Base-by-base conservation (phyloP, 2,113 vertebrate species). In the Limanda limanda region DNA sequence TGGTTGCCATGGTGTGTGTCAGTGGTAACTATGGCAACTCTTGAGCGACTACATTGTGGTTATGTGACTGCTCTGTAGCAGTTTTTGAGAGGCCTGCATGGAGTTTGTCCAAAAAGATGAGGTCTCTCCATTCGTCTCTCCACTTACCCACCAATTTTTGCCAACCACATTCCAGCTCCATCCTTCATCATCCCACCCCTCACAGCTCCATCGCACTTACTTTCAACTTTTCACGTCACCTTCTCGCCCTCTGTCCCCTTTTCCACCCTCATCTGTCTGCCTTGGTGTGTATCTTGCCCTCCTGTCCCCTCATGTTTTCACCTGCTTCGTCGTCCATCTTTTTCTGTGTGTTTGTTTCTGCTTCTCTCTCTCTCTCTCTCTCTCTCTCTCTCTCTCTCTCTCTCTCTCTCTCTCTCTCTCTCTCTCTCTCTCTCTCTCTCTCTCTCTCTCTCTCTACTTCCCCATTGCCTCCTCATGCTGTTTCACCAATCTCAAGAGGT, bases 1-100 rank as follows among this genome's bases (percentile, higher is more conserved):
- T 83, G 89, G 88, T 88, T 91, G 79, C 84, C 81, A 85, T 79
- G 81, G 82, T 79, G 80, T 89, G 70, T 83, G 78, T 84, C 74
- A 48, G 71, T 78, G 57, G 87, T 90, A 74, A 62, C 89, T 72
- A 86, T 91, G 85, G 83, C 63, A 86, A 89, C 90, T 77, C 79
- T 25, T 12, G 78, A 83, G 78, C 76, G 81, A 83, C 85, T 82
- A 86, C 86, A 72, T 78, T 73, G 55, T 45, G 59, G 76, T 79
- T 80, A 87, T 78, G 62, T 67, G 84, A 78, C 71, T 47, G 75
- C 75, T 82, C 31, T 31, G 31, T 31, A 7, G 31, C 54, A 71
- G 70, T 75, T 76, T 84, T 68, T 62, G 12, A 68, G 68, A 75
- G 74, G 79, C 72, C 58, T 68, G 66, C 54, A 68, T 76, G 65